Percentiles rank a stretch among this genome's conserved stretches.
Conservation (phyloP, 2,797 vertebrate species). For the Natrix natrix region DNA sequence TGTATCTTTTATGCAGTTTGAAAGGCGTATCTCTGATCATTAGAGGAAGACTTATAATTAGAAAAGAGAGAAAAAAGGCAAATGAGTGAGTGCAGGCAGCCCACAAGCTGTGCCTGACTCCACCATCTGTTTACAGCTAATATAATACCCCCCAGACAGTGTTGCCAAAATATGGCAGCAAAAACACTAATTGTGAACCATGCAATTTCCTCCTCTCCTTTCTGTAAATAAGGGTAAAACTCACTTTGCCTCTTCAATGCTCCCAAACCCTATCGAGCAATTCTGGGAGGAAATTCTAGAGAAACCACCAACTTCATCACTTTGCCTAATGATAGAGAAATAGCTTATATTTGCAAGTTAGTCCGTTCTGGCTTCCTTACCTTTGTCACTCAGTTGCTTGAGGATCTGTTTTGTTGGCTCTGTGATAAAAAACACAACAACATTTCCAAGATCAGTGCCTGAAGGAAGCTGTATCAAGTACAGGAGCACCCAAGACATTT, state of each 20-base stretch:
- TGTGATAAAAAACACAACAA: conserved; percentile 51
- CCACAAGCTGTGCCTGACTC: not conserved
- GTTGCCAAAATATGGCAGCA: not conserved
- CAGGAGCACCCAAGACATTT: not conserved
- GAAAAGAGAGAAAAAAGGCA: not conserved
- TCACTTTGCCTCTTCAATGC: not conserved
- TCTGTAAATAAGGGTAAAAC: not conserved
- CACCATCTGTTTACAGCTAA: not conserved
- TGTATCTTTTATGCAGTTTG: not conserved
- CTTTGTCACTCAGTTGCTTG: conserved; percentile 69
- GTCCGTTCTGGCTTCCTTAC: conserved; percentile 56
- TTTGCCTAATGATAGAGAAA: not conserved
- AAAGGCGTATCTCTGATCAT: not conserved
- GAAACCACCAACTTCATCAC: not conserved
- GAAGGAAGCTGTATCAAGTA: not conserved
- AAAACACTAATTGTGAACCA: not conserved
- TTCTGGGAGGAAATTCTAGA: not conserved
- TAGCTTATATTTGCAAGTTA: not conserved
- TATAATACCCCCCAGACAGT: not conserved
- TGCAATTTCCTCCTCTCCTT: not conserved
- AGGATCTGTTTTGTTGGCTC: conserved; percentile 83
- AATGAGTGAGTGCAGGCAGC: not conserved
- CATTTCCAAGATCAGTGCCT: not conserved
- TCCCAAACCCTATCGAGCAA: not conserved
- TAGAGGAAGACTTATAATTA: not conserved